These are phyloP conservation scores for Argopecten irradians DNA, from an alignment of 1,140 invertebrate species.

Conservation along the genomic window DNA sequence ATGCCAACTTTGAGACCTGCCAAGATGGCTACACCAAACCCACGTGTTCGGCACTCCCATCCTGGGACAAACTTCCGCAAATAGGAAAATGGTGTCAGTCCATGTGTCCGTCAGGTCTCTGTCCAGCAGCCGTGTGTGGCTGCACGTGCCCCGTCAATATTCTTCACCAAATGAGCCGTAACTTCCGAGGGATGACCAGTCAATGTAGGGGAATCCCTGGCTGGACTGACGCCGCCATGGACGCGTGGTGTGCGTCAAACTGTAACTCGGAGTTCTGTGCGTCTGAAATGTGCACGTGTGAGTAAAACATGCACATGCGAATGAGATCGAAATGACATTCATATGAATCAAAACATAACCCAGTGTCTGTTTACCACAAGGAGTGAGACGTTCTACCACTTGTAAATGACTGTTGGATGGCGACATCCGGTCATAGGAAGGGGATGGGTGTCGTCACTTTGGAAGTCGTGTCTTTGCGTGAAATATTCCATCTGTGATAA, in stretches of 20 bases:
- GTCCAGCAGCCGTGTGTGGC: constrained; percentile 52
- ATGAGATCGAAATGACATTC: neutral
- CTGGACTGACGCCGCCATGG: constrained; percentile 48
- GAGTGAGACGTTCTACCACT: too few species aligned
- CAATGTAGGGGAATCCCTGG: constrained; percentile 37
- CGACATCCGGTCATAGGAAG: neutral
- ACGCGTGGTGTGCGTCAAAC: constrained; percentile 50
- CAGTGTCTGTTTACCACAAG: neutral
- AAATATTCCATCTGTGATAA: neutral
- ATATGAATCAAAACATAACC: neutral
- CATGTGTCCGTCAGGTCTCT: constrained; percentile 52
- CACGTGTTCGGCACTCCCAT: constrained; percentile 46
- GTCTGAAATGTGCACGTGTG: neutral
- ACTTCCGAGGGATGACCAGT: neutral
- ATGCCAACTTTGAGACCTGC: constrained; percentile 44
- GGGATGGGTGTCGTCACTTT: neutral
- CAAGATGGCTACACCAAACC: constrained; percentile 52
- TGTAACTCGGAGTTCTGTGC: constrained; percentile 42
- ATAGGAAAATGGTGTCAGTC: constrained; percentile 55
- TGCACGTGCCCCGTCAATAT: constrained; percentile 45
- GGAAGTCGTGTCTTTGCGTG: neutral
- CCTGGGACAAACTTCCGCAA: constrained; percentile 36
- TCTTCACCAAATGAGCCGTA: neutral
- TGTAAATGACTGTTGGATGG: too few species aligned
- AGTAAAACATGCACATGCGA: neutral